These are phyloP conservation scores for Cantharis rufa DNA, from an alignment of 2,888 invertebrate species.

Conservation along the genomic window DNA sequence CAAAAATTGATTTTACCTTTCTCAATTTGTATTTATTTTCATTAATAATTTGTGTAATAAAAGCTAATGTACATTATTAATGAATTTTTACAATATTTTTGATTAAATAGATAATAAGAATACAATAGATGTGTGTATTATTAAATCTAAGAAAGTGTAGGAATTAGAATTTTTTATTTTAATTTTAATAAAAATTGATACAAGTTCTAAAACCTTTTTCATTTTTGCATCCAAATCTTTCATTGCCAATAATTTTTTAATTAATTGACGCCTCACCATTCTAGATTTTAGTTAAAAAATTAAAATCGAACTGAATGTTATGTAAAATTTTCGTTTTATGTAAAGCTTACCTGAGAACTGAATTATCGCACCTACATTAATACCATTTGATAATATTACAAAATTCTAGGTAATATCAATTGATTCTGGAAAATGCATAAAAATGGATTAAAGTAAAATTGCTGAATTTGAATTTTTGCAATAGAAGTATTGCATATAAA, in stretches of 20 bases:
- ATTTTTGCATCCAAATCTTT: background rate
- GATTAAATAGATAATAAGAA: background rate
- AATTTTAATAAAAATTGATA: slow-evolving; percentile 2
- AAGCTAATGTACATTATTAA: background rate
- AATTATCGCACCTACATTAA: too few relatives aligned
- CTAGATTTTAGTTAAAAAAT: too few relatives aligned
- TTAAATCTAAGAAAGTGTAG: slow-evolving; percentile 1
- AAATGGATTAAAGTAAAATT: too few relatives aligned
- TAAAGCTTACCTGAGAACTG: too few relatives aligned
- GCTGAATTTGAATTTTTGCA: too few relatives aligned
- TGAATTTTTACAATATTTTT: background rate
- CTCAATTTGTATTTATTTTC: background rate
- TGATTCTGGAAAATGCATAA: too few relatives aligned
- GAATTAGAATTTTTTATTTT: background rate
- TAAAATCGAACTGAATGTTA: too few relatives aligned
- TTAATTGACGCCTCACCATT: too few relatives aligned
- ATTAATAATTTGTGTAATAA: background rate
- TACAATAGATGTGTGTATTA: slow-evolving; percentile 1
- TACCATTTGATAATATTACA: too few relatives aligned
- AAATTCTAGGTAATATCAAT: too few relatives aligned
- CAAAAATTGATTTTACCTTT: background rate
- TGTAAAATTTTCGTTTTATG: too few relatives aligned
- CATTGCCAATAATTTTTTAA: background rate
- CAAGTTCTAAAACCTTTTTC: background rate
- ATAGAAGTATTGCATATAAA: too few relatives aligned